These are phyloP conservation scores for Drosophila grimshawi DNA, from an alignment of 1,140 invertebrate genomes.

Conservation along the genomic window DNA sequence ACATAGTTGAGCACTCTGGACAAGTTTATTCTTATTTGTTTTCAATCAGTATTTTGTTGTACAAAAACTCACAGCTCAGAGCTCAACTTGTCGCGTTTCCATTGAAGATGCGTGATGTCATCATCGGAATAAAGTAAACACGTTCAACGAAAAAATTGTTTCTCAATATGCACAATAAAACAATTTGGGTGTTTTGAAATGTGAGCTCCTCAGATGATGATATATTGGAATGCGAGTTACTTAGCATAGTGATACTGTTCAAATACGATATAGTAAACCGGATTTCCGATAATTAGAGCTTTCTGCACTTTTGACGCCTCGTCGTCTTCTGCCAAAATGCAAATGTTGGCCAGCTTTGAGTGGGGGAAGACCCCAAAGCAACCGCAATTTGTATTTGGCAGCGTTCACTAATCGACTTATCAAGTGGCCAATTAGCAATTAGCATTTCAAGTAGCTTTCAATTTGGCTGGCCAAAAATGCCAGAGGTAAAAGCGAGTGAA, in stretches of 20 bases:
- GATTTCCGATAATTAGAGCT: constrained; percentile 73
- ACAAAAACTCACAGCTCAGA: constrained; percentile 7
- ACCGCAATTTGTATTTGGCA: constrained; percentile 36
- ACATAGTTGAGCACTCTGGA: background rate
- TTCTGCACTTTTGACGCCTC: constrained; percentile 60
- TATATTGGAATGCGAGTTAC: constrained; percentile 5
- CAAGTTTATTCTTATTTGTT: constrained; percentile 4
- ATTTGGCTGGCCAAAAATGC: constrained; percentile 22
- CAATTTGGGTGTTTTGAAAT: constrained; percentile 28
- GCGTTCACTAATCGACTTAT: constrained; percentile 22
- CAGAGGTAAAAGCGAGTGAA: constrained; percentile 52
- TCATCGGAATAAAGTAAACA: constrained; percentile 57
- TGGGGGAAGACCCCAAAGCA: background rate
- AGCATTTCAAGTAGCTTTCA: constrained; percentile 31
- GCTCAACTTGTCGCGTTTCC: constrained; percentile 38
- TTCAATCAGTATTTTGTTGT: constrained; percentile 35
- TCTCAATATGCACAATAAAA: constrained; percentile 63
- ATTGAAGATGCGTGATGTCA: constrained; percentile 65
- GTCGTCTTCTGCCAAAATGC: constrained; percentile 57
- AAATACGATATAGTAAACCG: constrained; percentile 46
- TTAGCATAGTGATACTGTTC: background rate
- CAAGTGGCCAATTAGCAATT: constrained; percentile 35
- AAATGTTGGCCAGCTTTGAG: constrained; percentile 34
- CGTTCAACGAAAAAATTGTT: constrained; percentile 52
- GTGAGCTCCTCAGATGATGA: constrained; percentile 35